Evolutionary conservation across 2,797 vertebrate species (phyloP), one percentile per base, ranked within the genome.

Genomic region (Semotilus atromaculatus): DNA sequence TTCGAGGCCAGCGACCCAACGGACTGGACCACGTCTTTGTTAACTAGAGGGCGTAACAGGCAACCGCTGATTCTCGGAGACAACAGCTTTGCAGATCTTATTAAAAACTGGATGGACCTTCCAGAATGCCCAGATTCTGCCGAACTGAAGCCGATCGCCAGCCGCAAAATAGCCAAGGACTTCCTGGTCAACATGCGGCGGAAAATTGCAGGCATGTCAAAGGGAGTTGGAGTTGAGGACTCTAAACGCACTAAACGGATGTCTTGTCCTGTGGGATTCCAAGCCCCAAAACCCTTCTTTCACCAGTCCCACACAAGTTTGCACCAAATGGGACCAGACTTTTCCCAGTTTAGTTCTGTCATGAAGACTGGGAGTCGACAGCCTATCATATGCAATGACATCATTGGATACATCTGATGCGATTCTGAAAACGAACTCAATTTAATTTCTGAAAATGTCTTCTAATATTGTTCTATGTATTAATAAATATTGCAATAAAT

Each of bases 41-140:
- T 99, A 89, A 98, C 97, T 10, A 95, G 97, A 89, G 96, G 98
- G 85, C 95, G 98, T 48, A 99, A 97, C 92, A 94, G 98, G 29
- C 97, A 99, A 74, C 98, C 98, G 0, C 89, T 99, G 80, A 97
- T 99, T 84, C 91, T 99, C 45, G 98, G 98, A 0, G 98, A 99
- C 94, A 99, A 99, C 92, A 98, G 97, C 90, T 99, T 99, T 66
- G 98, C 98, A 0, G 98, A 99, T 90, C 93, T 99, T 48, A 97
- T 99, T 80, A 96, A 99, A 92, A 99, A 99, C 90, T 99, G 98
- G 98, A 99, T 99, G 98, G 98, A 99, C 92, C 93, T 99, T 76
- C 98, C 98, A 0, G 98, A 99, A 78, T 95, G 93, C 6, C 92
- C 96, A 0, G 97, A 99, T 58, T 92, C 94, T 7, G 89, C 91